Evolutionary conservation across 1,140 invertebrate genomes (phyloP).

Genomic region (Hesperophylax magnus): DNA sequence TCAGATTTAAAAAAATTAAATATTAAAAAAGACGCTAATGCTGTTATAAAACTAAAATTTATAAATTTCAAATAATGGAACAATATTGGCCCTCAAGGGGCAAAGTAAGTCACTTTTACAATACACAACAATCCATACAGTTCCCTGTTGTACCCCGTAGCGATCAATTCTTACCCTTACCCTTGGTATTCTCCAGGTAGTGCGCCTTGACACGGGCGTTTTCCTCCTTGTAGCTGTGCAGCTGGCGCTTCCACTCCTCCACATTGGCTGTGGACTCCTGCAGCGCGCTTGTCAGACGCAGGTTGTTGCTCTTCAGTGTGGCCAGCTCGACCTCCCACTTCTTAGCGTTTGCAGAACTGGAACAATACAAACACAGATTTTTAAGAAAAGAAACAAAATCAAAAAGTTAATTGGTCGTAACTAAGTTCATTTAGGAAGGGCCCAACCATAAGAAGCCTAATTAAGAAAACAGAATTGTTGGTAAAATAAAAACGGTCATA

Average conservation of each 20-base stretch:
- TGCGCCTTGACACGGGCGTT: constrained; percentile 87
- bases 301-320: constrained; percentile 96
- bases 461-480: no score
- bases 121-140: background rate
- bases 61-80: no score
- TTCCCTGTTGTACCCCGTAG: no score
- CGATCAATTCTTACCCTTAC: constrained; percentile 29
- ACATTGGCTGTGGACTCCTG: constrained; percentile 98
- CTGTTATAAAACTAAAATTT: no score
- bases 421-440: no score
- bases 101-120: no score
- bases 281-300: constrained; percentile 92
- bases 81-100: no score
- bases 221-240: constrained; percentile 96
- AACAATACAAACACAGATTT: constrained; percentile 59
- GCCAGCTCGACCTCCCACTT: constrained; percentile 98
- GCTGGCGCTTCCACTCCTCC: constrained; percentile 97
- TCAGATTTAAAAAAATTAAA: no score
- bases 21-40: no score
- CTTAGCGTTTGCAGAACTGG: constrained; percentile 95
- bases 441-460: no score
- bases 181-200: constrained; percentile 55
- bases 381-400: background rate
- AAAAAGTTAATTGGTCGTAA: background rate
- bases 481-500: no score